A percentile compares a stretch with the other conserved stretches of the same genome.
Evolutionary conservation across 2,113 vertebrate genomes (phyloP).

Genomic region (Narcine bancroftii): DNA sequence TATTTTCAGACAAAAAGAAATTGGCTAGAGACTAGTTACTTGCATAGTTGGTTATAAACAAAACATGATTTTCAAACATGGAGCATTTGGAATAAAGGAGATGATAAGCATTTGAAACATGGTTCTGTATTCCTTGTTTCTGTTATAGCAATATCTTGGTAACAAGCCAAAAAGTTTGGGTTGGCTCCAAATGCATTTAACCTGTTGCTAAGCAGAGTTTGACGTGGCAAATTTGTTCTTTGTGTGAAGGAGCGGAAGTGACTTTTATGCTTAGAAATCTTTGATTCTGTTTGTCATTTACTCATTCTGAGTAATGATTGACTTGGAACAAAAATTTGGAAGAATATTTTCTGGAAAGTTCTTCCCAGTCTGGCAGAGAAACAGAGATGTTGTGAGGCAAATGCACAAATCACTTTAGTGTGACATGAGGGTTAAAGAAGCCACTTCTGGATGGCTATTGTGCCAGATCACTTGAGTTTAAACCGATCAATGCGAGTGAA

Average conservation of each 20-base stretch:
- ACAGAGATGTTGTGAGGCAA: background rate
- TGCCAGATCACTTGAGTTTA: background rate
- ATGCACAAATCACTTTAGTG: background rate
- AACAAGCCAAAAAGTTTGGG: background rate
- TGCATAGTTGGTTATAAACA: background rate
- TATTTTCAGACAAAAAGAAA: background rate
- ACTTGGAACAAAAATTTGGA: background rate
- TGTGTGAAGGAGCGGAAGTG: background rate
- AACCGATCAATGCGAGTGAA: background rate
- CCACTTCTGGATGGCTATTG: background rate
- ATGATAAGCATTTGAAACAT: background rate
- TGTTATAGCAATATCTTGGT: background rate
- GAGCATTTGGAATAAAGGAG: background rate
- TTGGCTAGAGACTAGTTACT: background rate
- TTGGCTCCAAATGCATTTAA: background rate
- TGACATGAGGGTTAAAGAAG: background rate
- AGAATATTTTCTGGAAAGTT: background rate
- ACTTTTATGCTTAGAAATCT: background rate
- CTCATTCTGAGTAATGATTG: background rate
- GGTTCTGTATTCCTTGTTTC: background rate
- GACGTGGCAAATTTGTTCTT: background rate
- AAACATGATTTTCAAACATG: background rate
- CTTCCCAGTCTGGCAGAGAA: background rate
- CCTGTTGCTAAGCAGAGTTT: background rate
- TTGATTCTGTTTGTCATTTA: background rate